Conservation (phyloP, 2,113 vertebrate species). For the Paraplagusia blochii region DNA sequence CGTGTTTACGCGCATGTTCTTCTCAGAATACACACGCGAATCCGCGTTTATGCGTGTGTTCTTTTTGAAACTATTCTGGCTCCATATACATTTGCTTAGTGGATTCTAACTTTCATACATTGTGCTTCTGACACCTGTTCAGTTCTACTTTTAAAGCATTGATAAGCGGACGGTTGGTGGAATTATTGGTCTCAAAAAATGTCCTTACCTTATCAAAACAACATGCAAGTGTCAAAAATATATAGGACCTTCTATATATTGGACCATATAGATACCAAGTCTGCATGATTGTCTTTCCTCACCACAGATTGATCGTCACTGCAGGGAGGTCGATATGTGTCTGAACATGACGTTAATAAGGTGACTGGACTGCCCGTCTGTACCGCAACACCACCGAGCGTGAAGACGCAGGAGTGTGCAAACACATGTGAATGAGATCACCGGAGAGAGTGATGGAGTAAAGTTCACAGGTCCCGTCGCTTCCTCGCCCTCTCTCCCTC, state of each 20-base stretch:
- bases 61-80: no score
- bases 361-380: slow-evolving; percentile 35
- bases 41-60: no score
- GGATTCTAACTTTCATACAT: no score
- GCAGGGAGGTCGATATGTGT: slow-evolving; percentile 59
- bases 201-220: no score
- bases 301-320: slow-evolving; percentile 62
- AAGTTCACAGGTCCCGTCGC: background rate
- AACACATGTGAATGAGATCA: background rate
- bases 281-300: slow-evolving; percentile 46
- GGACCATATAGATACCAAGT: slow-evolving; percentile 40
- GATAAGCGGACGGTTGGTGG: no score
- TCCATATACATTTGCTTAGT: no score
- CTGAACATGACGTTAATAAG: slow-evolving; percentile 64
- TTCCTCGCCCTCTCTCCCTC: slow-evolving; percentile 1
- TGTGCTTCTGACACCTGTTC: no score
- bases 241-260: slow-evolving; percentile 31
- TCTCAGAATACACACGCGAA: no score
- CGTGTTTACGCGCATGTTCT: no score
- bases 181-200: no score
- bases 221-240: slow-evolving; percentile 2
- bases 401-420: slow-evolving; percentile 18
- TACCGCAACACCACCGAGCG: slow-evolving; percentile 27
- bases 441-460: background rate
- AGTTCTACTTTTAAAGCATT: no score